Base-by-base conservation (phyloP, 1,140 invertebrate species). In the Microplitis demolitor region DNA sequence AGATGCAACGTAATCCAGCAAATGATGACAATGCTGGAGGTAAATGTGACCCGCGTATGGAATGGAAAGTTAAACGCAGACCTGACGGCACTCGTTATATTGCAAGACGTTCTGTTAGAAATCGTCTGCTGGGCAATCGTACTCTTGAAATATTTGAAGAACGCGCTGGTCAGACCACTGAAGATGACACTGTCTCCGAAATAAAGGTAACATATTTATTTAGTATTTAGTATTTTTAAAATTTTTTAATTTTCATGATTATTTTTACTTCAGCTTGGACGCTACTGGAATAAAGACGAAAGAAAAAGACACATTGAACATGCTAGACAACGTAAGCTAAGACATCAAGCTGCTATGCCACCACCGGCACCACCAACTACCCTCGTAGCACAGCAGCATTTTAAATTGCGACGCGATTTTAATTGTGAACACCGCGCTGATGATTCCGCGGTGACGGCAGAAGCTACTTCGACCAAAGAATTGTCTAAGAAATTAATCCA, bases 201-300 rank as follows among this genome's bases (percentile, higher is more conserved):
- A 87, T 95, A 64, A 95, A 95, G 85, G 89, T 90, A 80, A 24
- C 24, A 62, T 34, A 3, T 5, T 24, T 53, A 45, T 54, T 61
- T 8, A 33, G 9, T 53, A 4, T 56, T 53, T 24, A 37, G n/a
- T 13, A 24, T 37, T 13, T 24, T 51, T n/a, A 35, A 37, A 39
- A 39, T 14, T 54, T 51, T 16, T 64, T 63, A 58, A 76, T 37
- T 61, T 53, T 8, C 66, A 45, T 56, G n/a, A 16, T 24, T 63
- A 39, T 56, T 67, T 16, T 58, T 73, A 13, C 24, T 24, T 24
- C 78, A 90, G 89, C 89, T 92, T 67, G 94, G 94, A 35, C 89
- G 92, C 50, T 95, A 94, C 82, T 95, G 93, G 93, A 92, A 89
- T 14, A 92, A 93, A 85, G 93, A 94, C 75, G 93, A 95, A 72